Percentiles rank a stretch among this genome's conserved stretches.
phyloP scores from a whole-genome alignment of 2,797 vertebrate species.

The Kryptolebias ocellatus region DNA sequence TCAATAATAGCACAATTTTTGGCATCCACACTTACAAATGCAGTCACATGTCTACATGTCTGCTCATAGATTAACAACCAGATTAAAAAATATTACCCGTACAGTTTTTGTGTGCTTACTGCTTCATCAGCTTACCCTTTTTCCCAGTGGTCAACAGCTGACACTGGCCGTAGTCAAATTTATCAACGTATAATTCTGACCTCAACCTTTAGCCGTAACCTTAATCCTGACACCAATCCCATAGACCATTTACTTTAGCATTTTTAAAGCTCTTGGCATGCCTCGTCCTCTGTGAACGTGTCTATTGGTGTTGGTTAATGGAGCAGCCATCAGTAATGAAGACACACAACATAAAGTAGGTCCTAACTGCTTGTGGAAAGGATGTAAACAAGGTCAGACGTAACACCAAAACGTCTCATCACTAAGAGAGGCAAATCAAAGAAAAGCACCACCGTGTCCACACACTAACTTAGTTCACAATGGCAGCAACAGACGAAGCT shows the following conservation, averaged over 20 bases:
- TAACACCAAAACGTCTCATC: slow-evolving; percentile 38
- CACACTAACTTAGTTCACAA: slow-evolving; percentile 27
- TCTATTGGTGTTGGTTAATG: slow-evolving; percentile 63
- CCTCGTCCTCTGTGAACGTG: slow-evolving; percentile 51
- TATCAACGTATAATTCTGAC: slow-evolving; percentile 28
- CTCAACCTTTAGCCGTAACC: slow-evolving; percentile 37
- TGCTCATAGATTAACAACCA: slow-evolving; percentile 23
- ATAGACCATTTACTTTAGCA: slow-evolving; percentile 50
- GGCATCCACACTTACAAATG: slow-evolving; percentile 17
- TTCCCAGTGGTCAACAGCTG: slow-evolving; percentile 32
- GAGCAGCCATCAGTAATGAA: slow-evolving; percentile 66
- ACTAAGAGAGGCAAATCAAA: slow-evolving; percentile 33
- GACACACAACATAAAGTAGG: slow-evolving; percentile 46
- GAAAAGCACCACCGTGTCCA: slow-evolving; percentile 6
- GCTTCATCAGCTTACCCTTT: slow-evolving; percentile 26
- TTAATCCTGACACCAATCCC: slow-evolving; percentile 47
- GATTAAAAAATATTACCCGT: slow-evolving; percentile 23
- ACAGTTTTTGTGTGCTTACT: slow-evolving; percentile 9
- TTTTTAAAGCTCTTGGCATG: slow-evolving; percentile 63
- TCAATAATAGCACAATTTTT: slow-evolving; percentile 43
- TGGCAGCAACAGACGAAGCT: slow-evolving; percentile 35
- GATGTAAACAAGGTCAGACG: slow-evolving; percentile 69
- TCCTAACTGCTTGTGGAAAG: slow-evolving; percentile 50
- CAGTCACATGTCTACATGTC: slow-evolving; percentile 31
- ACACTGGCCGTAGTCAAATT: slow-evolving; percentile 32